phyloP scores from a whole-genome alignment of 2,888 invertebrate species.

The Drosophila monieri region DNA sequence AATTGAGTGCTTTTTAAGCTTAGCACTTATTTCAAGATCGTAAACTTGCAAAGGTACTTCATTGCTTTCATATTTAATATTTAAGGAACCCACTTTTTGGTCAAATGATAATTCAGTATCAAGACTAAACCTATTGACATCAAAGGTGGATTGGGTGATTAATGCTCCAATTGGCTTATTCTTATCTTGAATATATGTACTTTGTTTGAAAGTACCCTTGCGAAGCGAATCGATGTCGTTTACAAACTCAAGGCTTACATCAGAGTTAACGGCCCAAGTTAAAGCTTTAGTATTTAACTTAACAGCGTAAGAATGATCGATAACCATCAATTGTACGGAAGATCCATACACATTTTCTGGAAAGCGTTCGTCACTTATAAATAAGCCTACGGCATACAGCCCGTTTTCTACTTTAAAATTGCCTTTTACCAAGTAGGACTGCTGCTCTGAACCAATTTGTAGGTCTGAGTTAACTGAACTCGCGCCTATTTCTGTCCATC shows the following conservation, averaged over 20 bases:
- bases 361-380: conserved; percentile 67
- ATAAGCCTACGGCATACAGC: conserved; percentile 69
- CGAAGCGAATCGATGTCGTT: conserved; percentile 37
- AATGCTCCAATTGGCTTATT: conserved; percentile 53
- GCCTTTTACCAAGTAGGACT: conserved; percentile 64
- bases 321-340: conserved; percentile 55
- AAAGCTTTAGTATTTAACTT: conserved; percentile 61
- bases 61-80: conserved; percentile 84
- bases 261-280: conserved; percentile 54
- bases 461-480: conserved; percentile 63
- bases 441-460: conserved; percentile 60
- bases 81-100: conserved; percentile 86
- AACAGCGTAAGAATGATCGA: conserved; percentile 49
- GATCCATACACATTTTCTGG: conserved; percentile 72
- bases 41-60: conserved; percentile 83
- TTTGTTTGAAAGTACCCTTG: conserved; percentile 61
- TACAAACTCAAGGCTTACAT: conserved; percentile 53
- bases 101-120: conserved; percentile 86
- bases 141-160: conserved; percentile 84
- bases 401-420: conserved; percentile 68
- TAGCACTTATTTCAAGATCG: conserved; percentile 86
- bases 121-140: conserved; percentile 82
- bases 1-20: conserved; percentile 81
- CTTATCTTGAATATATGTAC: conserved; percentile 56
- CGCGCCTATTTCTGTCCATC: conserved; percentile 74